A percentile compares a stretch with the other conserved stretches of the same genome.
phyloP scores from a whole-genome alignment of 2,797 vertebrate genomes.

The Remorina albescens region DNA sequence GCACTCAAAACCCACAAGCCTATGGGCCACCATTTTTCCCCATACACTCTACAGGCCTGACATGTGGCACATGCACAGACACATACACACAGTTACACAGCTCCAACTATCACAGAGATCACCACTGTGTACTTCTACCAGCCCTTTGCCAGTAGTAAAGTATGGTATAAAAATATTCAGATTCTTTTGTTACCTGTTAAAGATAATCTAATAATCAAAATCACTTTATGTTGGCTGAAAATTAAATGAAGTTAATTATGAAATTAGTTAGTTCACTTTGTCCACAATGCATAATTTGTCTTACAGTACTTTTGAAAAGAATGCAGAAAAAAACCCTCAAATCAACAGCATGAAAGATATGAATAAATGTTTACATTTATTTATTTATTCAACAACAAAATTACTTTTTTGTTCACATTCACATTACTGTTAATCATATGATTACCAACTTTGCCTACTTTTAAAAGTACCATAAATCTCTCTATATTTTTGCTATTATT shows the following conservation, averaged over 20 bases:
- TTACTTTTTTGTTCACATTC: too few species aligned
- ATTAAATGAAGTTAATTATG: too few species aligned
- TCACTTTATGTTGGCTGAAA: too few species aligned
- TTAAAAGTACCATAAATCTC: background rate
- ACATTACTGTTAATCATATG: too few species aligned
- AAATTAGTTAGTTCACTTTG: too few species aligned
- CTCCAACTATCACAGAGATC: conserved; percentile 5
- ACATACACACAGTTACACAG: conserved; percentile 4
- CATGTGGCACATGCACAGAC: conserved; percentile 38
- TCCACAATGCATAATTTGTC: too few species aligned
- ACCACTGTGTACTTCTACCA: conserved; percentile 7
- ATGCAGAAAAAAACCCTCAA: too few species aligned
- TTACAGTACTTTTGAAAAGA: too few species aligned
- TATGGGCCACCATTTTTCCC: conserved; percentile 59
- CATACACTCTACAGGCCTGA: conserved; percentile 34
- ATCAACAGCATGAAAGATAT: too few species aligned
- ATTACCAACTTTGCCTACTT: too few species aligned
- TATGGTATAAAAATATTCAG: background rate
- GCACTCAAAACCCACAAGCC: conserved; percentile 65
- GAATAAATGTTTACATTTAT: too few species aligned
- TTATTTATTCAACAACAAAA: too few species aligned
- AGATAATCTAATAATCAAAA: background rate
- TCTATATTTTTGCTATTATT: background rate
- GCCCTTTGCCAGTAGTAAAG: background rate
- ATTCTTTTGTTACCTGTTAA: background rate